Base-by-base conservation (phyloP, 2,888 invertebrate genomes). In the Eustalomyia histrio region DNA sequence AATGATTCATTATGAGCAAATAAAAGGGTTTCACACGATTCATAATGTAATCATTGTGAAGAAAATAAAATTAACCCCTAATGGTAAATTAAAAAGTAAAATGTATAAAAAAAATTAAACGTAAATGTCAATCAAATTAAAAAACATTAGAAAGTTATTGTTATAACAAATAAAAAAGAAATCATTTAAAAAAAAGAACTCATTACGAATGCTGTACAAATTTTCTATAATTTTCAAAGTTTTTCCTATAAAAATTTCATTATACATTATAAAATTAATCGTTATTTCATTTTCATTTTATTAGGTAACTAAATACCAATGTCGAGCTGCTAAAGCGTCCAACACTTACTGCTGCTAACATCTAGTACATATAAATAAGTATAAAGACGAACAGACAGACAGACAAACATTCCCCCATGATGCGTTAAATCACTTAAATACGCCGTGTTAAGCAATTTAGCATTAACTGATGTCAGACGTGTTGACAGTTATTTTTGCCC, bases 351-450 rank as follows among this genome's bases (percentile, higher is more conserved):
- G 14, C 18, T 21, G 18, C 18, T 18, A 67, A 55, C 39, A 55
- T n/a, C n/a, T n/a, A n/a, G n/a, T n/a, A n/a, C n/a, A n/a, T n/a
- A n/a, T n/a, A n/a, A n/a, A n/a, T n/a, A n/a, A n/a, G n/a, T n/a
- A n/a, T 4, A 21, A 18, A 29, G 29, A 29, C 5, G 2, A 18
- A 12, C 65, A 65, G 12, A 29, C 3, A 7, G 17, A 21, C 33
- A 21, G 65, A 39, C 53, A 39, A 12, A 53, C 33, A 39, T 33
- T 65, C 61, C 86, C 87, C 84, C 84, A 86, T 86, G 85, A 88
- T 88, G 88, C 87, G 88, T 88, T 88, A 88, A 87, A 88, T 87
- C 87, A 87, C 82, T 88, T 85, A 86, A 86, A 88, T 85, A 87
- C 86, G 86, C 84, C 85, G 83, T 52, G 63, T 65, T 58, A 87